These are phyloP conservation scores for Odontesthes bonariensis DNA, from an alignment of 2,113 vertebrate species.

Conservation along the genomic window DNA sequence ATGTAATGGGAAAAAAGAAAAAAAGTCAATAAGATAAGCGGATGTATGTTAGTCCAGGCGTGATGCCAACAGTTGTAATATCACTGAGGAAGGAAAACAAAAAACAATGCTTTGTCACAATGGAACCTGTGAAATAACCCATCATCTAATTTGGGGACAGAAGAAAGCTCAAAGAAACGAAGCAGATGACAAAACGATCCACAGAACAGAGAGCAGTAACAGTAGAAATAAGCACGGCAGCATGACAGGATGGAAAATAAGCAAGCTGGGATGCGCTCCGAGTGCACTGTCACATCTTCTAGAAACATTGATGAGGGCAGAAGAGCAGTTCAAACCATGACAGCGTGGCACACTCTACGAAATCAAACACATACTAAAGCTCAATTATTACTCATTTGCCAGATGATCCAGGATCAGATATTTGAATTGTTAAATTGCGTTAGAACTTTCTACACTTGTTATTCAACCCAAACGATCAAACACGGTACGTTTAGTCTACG, in stretches of 20 bases:
- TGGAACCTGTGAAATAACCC: slow-evolving; percentile 2
- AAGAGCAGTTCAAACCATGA: not conserved
- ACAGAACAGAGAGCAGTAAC: slow-evolving; percentile 31
- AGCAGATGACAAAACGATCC: slow-evolving; percentile 31
- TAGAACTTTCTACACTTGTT: not conserved
- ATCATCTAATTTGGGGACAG: slow-evolving; percentile 2
- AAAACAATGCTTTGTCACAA: not conserved
- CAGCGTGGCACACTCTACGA: not conserved
- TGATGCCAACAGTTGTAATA: not conserved
- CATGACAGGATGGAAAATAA: slow-evolving; percentile 53
- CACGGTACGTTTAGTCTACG: not conserved
- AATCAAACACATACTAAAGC: too few relatives aligned
- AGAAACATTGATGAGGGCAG: slow-evolving; percentile 1
- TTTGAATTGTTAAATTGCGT: too few relatives aligned
- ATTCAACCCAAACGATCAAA: not conserved
- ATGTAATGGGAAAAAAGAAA: slow-evolving; percentile 27
- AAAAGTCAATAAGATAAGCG: not conserved
- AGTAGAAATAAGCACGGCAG: slow-evolving; percentile 54
- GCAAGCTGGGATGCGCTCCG: slow-evolving; percentile 63
- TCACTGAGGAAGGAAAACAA: not conserved
- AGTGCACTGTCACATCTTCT: slow-evolving; percentile 43
- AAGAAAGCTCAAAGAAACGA: slow-evolving; percentile 20
- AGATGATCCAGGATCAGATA: too few relatives aligned
- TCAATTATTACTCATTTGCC: too few relatives aligned
- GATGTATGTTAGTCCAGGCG: slow-evolving; percentile 2